These are phyloP conservation scores for Plagodis dolabraria DNA, from an alignment of 2,888 invertebrate species.

Conservation along the genomic window DNA sequence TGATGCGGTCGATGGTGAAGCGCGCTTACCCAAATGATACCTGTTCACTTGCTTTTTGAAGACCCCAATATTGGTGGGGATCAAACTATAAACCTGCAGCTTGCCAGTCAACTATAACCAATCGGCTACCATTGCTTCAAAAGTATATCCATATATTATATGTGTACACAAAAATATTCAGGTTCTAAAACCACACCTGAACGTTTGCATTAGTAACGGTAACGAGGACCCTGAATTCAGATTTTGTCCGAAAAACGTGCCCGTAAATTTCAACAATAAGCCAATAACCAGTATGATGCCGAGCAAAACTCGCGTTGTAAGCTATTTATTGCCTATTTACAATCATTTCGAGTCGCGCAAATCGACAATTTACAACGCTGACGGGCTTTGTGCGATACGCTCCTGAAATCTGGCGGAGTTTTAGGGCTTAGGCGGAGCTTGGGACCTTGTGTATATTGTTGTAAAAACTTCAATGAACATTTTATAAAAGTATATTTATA, in stretches of 20 bases:
- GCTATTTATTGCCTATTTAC: constrained; percentile 72
- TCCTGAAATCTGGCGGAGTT: constrained; percentile 31
- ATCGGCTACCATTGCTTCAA: too few species aligned
- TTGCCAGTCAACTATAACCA: too few species aligned
- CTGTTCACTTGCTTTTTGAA: too few species aligned
- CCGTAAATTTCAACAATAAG: constrained; percentile 44
- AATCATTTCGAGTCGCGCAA: constrained; percentile 65
- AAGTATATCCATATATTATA: too few species aligned
- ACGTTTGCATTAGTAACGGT: not conserved
- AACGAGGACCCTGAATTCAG: not conserved
- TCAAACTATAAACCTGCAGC: too few species aligned
- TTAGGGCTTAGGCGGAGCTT: constrained; percentile 17
- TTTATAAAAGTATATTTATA: too few species aligned
- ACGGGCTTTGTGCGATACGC: constrained; percentile 46
- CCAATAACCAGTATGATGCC: constrained; percentile 60
- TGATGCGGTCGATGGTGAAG: too few species aligned
- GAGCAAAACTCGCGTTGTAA: constrained; percentile 60
- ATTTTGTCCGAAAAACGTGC: not conserved
- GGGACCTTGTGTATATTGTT: not conserved
- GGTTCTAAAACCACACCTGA: too few species aligned
- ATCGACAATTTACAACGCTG: constrained; percentile 65
- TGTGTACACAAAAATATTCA: too few species aligned
- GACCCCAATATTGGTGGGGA: too few species aligned
- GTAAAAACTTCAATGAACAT: not conserved
- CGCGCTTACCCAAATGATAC: too few species aligned